Evolutionary conservation across 2,113 vertebrate genomes (phyloP).

Genomic region (Sapayoa aenigma): DNA sequence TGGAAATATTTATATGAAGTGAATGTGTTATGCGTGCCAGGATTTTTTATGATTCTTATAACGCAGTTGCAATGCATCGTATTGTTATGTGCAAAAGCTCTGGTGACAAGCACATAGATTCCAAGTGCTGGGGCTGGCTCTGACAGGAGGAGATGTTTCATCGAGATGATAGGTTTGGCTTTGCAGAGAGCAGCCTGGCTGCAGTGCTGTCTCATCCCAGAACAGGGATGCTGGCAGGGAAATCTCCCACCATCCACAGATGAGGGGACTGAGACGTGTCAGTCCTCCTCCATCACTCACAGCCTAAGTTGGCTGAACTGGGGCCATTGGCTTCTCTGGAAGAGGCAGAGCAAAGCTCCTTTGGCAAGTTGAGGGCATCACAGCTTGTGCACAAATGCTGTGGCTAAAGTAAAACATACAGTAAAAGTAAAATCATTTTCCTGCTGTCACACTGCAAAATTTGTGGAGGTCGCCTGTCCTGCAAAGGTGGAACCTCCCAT

Average conservation of each 20-base stretch:
- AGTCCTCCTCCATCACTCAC: fast-evolving
- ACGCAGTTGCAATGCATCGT: neutral
- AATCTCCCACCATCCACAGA: neutral
- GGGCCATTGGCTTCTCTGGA: neutral
- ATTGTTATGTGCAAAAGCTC: neutral
- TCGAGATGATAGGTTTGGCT: neutral
- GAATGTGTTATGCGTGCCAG: neutral
- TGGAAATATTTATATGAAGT: constrained; percentile 41
- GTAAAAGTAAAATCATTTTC: neutral
- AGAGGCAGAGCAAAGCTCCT: neutral
- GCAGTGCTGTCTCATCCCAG: neutral
- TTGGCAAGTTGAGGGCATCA: neutral
- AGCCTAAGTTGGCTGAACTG: neutral
- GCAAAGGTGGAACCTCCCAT: neutral
- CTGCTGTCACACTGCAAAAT: neutral
- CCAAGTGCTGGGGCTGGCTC: neutral
- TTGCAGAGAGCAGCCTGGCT: neutral
- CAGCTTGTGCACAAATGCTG: neutral
- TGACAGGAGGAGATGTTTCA: constrained; percentile 16
- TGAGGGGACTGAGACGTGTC: fast-evolving
- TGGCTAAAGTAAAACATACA: fast-evolving
- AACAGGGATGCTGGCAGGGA: fast-evolving
- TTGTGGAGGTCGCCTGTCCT: neutral
- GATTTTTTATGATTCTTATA: constrained; percentile 47
- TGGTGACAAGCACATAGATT: neutral